Evolutionary conservation across 2,113 vertebrate genomes (phyloP).

Genomic region (Parotia lawesii): DNA sequence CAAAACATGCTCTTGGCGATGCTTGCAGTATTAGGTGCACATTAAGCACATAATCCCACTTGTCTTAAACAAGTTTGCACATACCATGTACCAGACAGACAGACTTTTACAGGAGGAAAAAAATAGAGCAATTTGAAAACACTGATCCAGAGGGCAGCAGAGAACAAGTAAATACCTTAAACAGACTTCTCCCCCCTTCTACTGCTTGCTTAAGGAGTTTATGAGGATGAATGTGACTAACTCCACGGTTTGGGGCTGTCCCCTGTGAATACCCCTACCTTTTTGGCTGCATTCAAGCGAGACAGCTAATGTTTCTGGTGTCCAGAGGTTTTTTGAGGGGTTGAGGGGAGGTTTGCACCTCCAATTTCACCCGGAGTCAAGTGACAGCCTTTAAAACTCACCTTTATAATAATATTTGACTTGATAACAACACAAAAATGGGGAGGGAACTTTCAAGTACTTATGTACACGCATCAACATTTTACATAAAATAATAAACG

Average conservation of each 20-base stretch:
- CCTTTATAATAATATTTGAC: not conserved
- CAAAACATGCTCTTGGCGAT: not conserved
- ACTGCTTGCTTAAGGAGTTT: not conserved
- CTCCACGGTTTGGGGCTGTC: fast-evolving
- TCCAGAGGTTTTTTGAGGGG: fast-evolving
- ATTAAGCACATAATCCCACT: not conserved
- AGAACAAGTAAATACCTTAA: not conserved
- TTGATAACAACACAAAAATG: not conserved
- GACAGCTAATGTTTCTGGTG: not conserved
- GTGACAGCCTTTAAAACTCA: not conserved
- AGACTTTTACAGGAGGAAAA: not conserved
- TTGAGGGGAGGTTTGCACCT: not conserved
- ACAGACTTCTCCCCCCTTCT: not conserved
- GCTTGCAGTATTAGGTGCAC: not conserved
- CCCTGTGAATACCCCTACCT: not conserved
- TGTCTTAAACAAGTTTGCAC: not conserved
- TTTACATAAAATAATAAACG: not conserved
- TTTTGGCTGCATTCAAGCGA: not conserved
- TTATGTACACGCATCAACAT: not conserved
- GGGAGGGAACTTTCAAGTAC: not conserved
- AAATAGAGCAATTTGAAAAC: not conserved
- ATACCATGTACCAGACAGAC: not conserved
- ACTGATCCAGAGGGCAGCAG: constrained; percentile 12
- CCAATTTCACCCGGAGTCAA: not conserved
- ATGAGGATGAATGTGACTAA: not conserved